Conservation (phyloP, 2,888 invertebrate genomes). For the Pseudolycoriella hygida region DNA sequence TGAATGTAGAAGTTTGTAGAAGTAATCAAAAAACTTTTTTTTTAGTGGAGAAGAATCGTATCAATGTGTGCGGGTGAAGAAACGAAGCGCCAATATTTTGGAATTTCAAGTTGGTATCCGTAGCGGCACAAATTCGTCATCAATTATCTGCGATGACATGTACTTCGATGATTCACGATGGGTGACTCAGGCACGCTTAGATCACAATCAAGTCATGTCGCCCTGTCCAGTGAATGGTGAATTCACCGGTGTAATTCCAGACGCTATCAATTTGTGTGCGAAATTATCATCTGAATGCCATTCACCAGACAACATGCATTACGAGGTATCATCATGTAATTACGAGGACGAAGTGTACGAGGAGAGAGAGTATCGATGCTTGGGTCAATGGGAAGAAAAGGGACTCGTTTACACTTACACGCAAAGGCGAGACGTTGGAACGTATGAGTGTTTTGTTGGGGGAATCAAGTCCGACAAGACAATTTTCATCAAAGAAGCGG, state of each 20-base stretch:
- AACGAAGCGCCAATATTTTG: conserved; percentile 12
- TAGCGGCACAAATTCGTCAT: conserved; percentile 6
- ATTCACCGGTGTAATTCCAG: conserved; percentile 44
- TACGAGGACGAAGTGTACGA: conserved; percentile 39
- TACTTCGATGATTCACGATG: conserved; percentile 36
- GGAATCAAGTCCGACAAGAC: conserved; percentile 37
- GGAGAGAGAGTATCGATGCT: conserved; percentile 44
- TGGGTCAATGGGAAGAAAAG: conserved; percentile 47
- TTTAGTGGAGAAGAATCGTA: conserved; percentile 11
- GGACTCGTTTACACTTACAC: conserved; percentile 45
- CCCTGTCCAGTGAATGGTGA: conserved; percentile 48
- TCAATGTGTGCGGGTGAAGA: conserved; percentile 12
- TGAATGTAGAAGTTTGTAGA: background rate
- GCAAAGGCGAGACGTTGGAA: conserved; percentile 38
- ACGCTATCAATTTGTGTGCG: conserved; percentile 38
- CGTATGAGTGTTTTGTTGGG: conserved; percentile 49
- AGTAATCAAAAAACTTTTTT: background rate
- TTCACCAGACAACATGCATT: conserved; percentile 46
- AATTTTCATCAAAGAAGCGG: conserved; percentile 47
- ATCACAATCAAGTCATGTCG: conserved; percentile 18
- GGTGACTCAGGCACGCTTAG: conserved; percentile 41
- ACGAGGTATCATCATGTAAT: conserved; percentile 41
- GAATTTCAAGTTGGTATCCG: conserved; percentile 12
- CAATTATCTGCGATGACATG: conserved; percentile 24
- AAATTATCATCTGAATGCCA: conserved; percentile 46